phyloP scores from a whole-genome alignment of 2,113 vertebrate species.

The Aleadryas rufinucha region DNA sequence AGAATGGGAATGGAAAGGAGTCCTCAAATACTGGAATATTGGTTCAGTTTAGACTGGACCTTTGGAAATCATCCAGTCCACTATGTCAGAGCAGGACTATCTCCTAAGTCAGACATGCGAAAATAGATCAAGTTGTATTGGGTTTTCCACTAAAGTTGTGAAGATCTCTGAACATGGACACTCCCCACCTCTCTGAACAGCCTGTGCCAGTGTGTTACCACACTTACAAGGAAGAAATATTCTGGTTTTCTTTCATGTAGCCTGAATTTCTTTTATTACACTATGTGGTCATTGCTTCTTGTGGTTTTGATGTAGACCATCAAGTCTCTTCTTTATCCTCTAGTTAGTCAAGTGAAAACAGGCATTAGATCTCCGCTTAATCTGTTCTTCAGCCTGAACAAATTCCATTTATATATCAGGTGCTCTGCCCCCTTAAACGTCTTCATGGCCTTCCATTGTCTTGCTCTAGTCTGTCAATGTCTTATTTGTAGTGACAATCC shows the following conservation, averaged over 20 bases:
- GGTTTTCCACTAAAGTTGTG: not conserved
- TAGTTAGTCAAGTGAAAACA: not conserved
- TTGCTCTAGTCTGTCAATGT: not conserved
- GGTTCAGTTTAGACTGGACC: not conserved
- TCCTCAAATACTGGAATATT: not conserved
- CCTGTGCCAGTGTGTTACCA: not conserved
- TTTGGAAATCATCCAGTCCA: not conserved
- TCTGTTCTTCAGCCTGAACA: not conserved
- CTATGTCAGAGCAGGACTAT: not conserved
- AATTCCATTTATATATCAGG: not conserved
- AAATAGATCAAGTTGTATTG: not conserved
- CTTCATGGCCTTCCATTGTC: not conserved
- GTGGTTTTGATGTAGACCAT: not conserved
- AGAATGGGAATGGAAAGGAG: not conserved
- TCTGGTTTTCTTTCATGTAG: not conserved
- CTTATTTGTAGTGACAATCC: not conserved
- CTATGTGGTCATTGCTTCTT: not conserved
- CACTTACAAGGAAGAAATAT: rapidly evolving
- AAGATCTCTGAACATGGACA: not conserved
- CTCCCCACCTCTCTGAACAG: not conserved
- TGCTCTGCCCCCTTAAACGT: not conserved
- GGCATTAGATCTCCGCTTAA: not conserved
- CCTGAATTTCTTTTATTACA: not conserved
- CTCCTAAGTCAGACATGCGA: not conserved
- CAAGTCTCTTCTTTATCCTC: not conserved